phyloP scores from a whole-genome alignment of 2,797 vertebrate species.

The Sebastes itinus region DNA sequence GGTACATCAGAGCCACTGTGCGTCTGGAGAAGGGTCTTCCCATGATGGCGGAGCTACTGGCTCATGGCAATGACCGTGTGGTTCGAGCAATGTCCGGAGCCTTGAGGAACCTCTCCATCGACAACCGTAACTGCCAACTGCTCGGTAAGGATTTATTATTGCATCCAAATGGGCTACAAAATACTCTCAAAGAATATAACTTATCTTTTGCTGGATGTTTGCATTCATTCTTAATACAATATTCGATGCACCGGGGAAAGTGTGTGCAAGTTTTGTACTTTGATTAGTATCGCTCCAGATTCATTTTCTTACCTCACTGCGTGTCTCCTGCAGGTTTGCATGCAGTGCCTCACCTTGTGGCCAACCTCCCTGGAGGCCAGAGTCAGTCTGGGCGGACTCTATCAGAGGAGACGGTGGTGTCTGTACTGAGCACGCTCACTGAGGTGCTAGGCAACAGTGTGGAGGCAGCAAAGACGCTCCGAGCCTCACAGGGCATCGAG shows the following conservation, averaged over 20 bases:
- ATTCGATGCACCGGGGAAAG: not conserved
- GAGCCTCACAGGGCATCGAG: conserved; percentile 93
- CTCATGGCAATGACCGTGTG: conserved; percentile 90
- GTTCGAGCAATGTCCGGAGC: conserved; percentile 94
- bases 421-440: conserved; percentile 91
- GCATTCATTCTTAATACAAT: not conserved
- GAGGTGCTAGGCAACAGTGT: conserved; percentile 93
- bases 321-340: conserved; percentile 87
- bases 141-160: conserved; percentile 84
- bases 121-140: conserved; percentile 92
- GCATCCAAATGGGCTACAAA: not conserved
- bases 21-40: conserved; percentile 97
- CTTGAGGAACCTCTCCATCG: conserved; percentile 94
- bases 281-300: not conserved
- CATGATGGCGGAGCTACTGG: conserved; percentile 92
- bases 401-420: conserved; percentile 94
- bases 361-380: conserved; percentile 90
- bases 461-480: conserved; percentile 93
- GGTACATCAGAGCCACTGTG: conserved; percentile 90
- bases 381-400: conserved; percentile 85
- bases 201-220: not conserved
- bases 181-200: not conserved
- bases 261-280: not conserved
- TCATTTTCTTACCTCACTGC: not conserved
- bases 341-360: conserved; percentile 91